These are phyloP conservation scores for Daboia siamensis DNA, from an alignment of 2,113 vertebrate species.

Conservation along the genomic window DNA sequence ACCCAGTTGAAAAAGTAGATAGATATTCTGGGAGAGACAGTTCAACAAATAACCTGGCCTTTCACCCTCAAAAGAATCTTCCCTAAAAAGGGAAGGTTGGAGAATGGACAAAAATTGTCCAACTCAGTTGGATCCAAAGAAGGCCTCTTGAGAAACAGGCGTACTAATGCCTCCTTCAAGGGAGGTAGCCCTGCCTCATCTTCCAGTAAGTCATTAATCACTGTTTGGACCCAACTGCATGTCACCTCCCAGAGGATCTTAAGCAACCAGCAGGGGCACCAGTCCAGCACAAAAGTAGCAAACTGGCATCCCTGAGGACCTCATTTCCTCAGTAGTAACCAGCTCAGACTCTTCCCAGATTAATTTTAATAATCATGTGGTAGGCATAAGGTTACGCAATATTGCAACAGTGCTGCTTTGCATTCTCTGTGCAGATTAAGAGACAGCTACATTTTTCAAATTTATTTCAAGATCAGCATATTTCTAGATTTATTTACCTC, in stretches of 20 bases:
- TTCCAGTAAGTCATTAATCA: background rate
- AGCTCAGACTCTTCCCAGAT: background rate
- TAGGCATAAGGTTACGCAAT: background rate
- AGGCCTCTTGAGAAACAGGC: background rate
- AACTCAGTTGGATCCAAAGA: background rate
- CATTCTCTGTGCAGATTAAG: background rate
- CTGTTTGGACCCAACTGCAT: background rate
- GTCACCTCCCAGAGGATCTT: background rate
- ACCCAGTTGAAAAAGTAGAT: background rate
- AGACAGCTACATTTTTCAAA: background rate
- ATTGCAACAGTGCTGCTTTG: background rate
- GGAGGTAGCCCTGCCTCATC: background rate
- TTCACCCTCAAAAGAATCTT: background rate
- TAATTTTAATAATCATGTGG: background rate
- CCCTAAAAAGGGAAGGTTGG: background rate
- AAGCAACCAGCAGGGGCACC: background rate
- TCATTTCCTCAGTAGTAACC: background rate
- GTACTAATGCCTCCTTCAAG: background rate
- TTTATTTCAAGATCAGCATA: background rate
- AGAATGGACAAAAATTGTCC: background rate
- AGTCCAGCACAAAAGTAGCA: background rate
- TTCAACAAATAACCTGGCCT: background rate
- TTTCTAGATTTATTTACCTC: background rate
- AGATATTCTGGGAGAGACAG: background rate
- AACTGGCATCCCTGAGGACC: background rate